Conservation (phyloP, 1,140 invertebrate genomes). For the Drosophila equinoxialis region DNA sequence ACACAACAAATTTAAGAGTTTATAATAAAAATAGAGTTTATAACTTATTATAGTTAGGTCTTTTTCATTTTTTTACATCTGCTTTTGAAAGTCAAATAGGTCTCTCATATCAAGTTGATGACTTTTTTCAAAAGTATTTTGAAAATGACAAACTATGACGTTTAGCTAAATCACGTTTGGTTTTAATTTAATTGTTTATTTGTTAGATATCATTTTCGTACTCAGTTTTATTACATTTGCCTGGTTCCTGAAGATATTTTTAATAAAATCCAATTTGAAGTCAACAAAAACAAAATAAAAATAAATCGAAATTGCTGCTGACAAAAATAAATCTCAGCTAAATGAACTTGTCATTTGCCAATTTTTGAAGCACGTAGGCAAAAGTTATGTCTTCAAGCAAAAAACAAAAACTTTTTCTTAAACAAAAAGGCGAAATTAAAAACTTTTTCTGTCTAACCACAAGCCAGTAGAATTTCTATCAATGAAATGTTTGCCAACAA, state of each 20-base stretch:
- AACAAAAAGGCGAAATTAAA: neutral
- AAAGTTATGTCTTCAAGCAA: neutral
- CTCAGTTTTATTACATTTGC: no score
- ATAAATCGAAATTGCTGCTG: neutral
- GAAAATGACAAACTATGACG: no score
- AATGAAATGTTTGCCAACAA: constrained; percentile 8
- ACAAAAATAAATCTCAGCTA: neutral
- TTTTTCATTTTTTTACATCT: no score
- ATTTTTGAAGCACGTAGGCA: neutral
- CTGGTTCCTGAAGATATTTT: neutral
- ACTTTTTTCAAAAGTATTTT: no score
- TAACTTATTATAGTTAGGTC: no score
- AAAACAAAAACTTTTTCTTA: neutral
- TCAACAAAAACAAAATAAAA: neutral
- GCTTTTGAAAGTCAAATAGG: no score
- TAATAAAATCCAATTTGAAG: neutral
- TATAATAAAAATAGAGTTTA: no score
- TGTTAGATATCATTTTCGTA: neutral
- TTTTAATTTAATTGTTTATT: no score
- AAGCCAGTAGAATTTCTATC: neutral
- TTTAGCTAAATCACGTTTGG: no score
- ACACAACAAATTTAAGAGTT: no score
- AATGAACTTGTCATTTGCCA: neutral
- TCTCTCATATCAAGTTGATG: no score
- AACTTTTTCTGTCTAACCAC: neutral